These are phyloP conservation scores for Sinocyclocheilus maitianheensis DNA, from an alignment of 2,113 vertebrate species.

Conservation along the genomic window DNA sequence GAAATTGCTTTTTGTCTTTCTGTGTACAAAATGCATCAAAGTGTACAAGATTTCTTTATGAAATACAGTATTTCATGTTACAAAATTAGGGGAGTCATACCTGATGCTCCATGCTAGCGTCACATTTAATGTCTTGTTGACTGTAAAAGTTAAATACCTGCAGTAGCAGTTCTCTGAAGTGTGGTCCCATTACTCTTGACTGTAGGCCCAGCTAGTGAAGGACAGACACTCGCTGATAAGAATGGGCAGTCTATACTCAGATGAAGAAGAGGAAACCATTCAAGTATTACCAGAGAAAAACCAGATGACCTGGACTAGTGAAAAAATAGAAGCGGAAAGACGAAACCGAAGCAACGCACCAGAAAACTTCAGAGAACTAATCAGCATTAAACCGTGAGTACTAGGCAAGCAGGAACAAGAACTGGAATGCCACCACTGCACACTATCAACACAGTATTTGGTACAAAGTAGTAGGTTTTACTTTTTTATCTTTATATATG, in stretches of 20 bases:
- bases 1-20: too few relatives aligned
- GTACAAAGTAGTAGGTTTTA: not conserved
- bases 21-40: too few relatives aligned
- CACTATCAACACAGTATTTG: not conserved
- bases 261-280: conserved; percentile 88
- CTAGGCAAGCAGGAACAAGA: not conserved
- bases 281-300: conserved; percentile 84
- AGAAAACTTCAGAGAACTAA: conserved; percentile 92
- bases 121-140: not conserved
- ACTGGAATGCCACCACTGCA: not conserved
- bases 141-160: not conserved
- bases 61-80: not conserved
- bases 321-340: conserved; percentile 85
- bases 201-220: conserved; percentile 93
- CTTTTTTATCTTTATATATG: too few relatives aligned
- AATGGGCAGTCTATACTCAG: conserved; percentile 90
- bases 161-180: not conserved
- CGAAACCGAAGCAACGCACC: conserved; percentile 79
- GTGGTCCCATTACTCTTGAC: not conserved
- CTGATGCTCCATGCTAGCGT: not conserved
- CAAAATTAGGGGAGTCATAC: not conserved
- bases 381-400: conserved; percentile 96
- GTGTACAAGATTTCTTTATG: too few relatives aligned
- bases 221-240: conserved; percentile 92
- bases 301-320: conserved; percentile 97